Evolutionary conservation across 2,797 vertebrate genomes (phyloP), one percentile per base, ranked within the genome.

Genomic region (Xenopus petersii): DNA sequence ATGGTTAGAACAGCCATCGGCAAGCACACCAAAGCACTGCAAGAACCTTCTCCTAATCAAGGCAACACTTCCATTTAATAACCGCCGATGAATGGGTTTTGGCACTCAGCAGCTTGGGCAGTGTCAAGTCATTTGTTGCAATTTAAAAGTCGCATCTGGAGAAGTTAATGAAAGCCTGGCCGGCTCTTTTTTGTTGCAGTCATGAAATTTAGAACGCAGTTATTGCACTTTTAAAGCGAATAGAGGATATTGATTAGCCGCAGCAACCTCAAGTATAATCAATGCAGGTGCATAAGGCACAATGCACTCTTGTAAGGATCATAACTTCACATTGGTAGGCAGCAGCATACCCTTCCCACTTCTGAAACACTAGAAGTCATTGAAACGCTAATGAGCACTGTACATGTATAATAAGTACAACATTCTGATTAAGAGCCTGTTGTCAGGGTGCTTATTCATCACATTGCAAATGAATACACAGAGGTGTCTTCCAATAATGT

Each of bases 91-190:
- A 73, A 69, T 64, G 60, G 71, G 26, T 70, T 69, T 61, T 61
- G 21, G 24, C 55, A 70, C 67, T 60, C 36, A 15, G 60, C 67
- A 69, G 60, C 63, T 71, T 48, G 64, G 69, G 61, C 62, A 66
- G 56, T 26, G 63, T 71, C 69, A 71, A 65, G 63, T 58, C 59
- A 65, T 71, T 68, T 63, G 67, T 51, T 59, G 26, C 42, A 73
- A 78, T 47, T 26, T 69, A 67, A 73, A 62, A 69, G 59, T 73
- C 71, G 48, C 48, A 58, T 69, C 61, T 68, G 54, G 33, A 56
- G 33, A 54, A 68, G 26, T 12, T 75, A 75, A 70, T 65, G 16
- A 42, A 26, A 46, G 47, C 36, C 13, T 33, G 42, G 59, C 51
- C 70, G 30, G 7, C 54, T 58, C 36, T 55, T 54, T 55, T 4